Evolutionary conservation across 2,113 vertebrate genomes (phyloP).

Genomic region (Leucopsar rothschildi): DNA sequence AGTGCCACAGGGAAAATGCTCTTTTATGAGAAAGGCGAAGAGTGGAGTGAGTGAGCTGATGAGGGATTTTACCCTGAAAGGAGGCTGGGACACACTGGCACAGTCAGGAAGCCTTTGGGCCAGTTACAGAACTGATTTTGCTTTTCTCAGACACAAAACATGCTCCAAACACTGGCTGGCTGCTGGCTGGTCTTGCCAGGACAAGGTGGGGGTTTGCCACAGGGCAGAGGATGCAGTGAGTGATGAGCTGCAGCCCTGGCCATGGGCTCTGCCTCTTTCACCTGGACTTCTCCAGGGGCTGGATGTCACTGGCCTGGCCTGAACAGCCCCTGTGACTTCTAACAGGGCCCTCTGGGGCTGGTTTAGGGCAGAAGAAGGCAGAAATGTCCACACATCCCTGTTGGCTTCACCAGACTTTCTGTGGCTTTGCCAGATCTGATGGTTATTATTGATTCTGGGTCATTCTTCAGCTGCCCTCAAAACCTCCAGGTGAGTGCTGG

Average conservation of each 20-base stretch:
- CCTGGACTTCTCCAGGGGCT: neutral
- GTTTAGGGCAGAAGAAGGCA: neutral
- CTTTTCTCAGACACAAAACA: neutral
- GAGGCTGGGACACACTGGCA: neutral
- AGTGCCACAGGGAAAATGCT: neutral
- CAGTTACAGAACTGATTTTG: neutral
- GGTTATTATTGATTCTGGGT: neutral
- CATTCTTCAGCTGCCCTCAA: neutral
- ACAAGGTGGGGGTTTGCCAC: fast-evolving
- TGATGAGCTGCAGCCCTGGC: neutral
- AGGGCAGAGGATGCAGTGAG: neutral
- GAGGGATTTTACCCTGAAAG: neutral
- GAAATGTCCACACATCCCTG: neutral
- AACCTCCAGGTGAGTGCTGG: neutral
- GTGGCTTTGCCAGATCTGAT: neutral
- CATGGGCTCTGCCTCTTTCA: fast-evolving
- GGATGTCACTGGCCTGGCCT: neutral
- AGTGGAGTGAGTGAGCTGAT: neutral
- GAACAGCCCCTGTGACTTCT: neutral
- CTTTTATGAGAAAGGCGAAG: neutral
- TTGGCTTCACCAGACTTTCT: neutral
- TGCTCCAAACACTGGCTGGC: neutral
- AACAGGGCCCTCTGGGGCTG: neutral
- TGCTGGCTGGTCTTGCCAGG: fast-evolving
- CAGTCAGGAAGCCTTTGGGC: neutral